These are phyloP conservation scores for Brachionus sp. DNA, from an alignment of 1,140 invertebrate genomes.

Conservation along the genomic window DNA sequence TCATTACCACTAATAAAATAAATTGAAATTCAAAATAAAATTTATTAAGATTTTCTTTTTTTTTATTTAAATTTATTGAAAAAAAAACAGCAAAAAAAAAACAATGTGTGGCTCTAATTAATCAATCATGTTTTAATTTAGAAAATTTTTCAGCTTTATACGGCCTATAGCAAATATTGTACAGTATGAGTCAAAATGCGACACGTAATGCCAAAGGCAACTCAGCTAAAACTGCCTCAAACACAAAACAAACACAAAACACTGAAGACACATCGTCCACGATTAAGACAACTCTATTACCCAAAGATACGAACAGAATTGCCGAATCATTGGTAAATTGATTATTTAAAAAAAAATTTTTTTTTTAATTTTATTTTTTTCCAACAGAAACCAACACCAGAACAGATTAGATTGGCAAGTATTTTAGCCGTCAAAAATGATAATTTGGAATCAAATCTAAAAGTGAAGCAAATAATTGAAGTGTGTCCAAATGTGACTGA, in stretches of 20 bases:
- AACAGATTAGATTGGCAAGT: conserved; percentile 27
- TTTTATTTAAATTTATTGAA: neutral
- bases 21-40: conserved; percentile 17
- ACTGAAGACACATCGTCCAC: neutral
- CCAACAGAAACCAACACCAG: conserved; percentile 16
- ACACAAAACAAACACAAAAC: conserved; percentile 5
- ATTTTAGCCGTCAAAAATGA: neutral
- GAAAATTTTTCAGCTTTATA: neutral
- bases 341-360: neutral
- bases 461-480: conserved; percentile 34
- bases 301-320: neutral
- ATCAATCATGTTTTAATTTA: too few relatives aligned
- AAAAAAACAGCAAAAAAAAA: too few relatives aligned
- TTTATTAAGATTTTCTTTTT: neutral
- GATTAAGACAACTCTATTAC: neutral
- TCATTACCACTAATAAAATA: neutral
- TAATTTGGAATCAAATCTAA: neutral
- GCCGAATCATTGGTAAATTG: neutral
- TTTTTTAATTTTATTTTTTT: neutral
- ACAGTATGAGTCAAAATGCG: conserved; percentile 43
- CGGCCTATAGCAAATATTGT: conserved; percentile 20
- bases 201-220: conserved; percentile 7
- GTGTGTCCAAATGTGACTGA: neutral
- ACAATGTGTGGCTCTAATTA: too few relatives aligned
- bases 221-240: neutral